Percentiles rank a stretch among this genome's conserved stretches.
Evolutionary conservation across 2,888 invertebrate genomes (phyloP).

Genomic region (Ctena decussata): DNA sequence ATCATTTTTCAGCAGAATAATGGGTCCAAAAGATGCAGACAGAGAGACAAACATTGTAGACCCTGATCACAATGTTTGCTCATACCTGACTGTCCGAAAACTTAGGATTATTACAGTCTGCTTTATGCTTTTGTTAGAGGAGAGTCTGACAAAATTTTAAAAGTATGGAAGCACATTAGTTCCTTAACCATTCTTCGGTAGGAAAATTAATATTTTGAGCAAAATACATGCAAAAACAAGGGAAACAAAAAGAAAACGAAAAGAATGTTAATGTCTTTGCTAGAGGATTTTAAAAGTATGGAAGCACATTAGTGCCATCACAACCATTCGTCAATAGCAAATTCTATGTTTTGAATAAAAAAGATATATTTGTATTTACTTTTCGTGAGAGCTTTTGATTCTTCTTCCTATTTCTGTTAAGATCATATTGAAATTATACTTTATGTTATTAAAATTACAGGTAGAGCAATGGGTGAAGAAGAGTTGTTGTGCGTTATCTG

Average conservation of each 20-base stretch:
- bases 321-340: not conserved
- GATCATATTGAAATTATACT: not conserved
- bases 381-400: not conserved
- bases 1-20: no score
- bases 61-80: no score
- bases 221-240: no score
- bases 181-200: no score
- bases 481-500: not conserved
- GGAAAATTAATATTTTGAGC: no score
- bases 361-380: not conserved
- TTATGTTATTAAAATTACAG: not conserved
- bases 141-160: not conserved
- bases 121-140: not conserved
- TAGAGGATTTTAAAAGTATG: conserved; percentile 1
- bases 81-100: no score
- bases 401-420: not conserved
- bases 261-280: no score
- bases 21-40: no score
- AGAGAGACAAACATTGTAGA: no score
- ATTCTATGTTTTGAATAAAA: not conserved
- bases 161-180: no score
- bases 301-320: not conserved
- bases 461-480: not conserved
- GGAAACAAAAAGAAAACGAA: no score
- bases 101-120: no score